Evolutionary conservation across 2,113 vertebrate species (phyloP), one percentile per base, ranked within the genome.

Genomic region (Hyla sarda): DNA sequence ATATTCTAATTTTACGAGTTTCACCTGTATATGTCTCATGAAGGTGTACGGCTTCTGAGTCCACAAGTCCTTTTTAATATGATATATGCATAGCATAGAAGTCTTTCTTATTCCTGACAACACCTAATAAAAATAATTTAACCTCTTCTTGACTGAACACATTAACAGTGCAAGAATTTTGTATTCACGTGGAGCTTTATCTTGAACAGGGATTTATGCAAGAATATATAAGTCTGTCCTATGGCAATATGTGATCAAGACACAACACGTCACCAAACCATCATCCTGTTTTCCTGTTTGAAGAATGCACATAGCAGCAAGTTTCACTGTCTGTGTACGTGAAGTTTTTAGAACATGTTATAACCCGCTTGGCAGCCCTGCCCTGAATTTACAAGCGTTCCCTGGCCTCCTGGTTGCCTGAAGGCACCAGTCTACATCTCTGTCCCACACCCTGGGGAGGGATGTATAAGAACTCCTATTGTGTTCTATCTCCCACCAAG

Each of bases 351-450:
- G n/a, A 77, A 80, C 76, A 28, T 50, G 84, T 72, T 86, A 7
- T 14, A 80, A 86, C 84, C 60, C 76, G 84, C 62, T 60, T 37
- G 34, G 74, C 48, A 48, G 84, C 62, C 84, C 75, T 56, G 58
- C 76, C 84, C 60, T 41, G 30, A 41, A 14, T 86, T 86, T 86
- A 62, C 75, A 86, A 86, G 84, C 84, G 48, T 80, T 79, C 84
- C 84, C 76, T 80, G 47, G 54, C 60, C 60, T 79, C 62, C 60
- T 78, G 48, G 67, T 50, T 52, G 16, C 83, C 83, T 72, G 47
- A 1, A 86, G 76, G 76, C 84, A 85, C 50, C 84, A 85, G 84
- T 79, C 23, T 41, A 54, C 21, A 30, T 52, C 73, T 65, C 83
- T 60, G 13, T 28, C 41, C 37, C 75, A 56, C 73, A 77, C 72